Conservation (phyloP, 2,888 invertebrate genomes). For the Neria commutata region DNA sequence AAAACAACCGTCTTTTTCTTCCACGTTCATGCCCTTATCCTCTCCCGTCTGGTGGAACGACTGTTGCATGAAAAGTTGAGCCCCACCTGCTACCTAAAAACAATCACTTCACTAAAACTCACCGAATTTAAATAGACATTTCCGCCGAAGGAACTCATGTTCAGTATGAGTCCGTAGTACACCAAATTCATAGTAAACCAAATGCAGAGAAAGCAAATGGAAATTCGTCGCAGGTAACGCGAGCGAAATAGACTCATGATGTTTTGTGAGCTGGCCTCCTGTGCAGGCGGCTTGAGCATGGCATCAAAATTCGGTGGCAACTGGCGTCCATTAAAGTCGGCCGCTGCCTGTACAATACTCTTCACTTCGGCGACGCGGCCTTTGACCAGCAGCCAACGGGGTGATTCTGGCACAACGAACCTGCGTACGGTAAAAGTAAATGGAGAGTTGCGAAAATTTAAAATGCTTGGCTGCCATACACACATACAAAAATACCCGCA, state of each 20-base stretch:
- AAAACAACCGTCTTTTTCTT: no score
- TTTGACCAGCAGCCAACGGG: constrained; percentile 77
- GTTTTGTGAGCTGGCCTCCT: constrained; percentile 65
- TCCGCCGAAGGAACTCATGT: constrained; percentile 77
- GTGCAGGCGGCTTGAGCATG: constrained; percentile 66
- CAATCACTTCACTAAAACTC: no score
- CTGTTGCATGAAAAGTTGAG: no score
- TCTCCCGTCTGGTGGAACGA: no score
- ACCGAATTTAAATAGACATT: constrained; percentile 77
- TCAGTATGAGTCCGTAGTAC: constrained; percentile 68
- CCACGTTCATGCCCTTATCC: no score
- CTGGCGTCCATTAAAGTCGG: constrained; percentile 69
- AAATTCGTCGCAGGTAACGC: constrained; percentile 69
- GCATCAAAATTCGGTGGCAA: constrained; percentile 74
- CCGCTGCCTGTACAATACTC: constrained; percentile 69
- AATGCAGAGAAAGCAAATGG: constrained; percentile 72
- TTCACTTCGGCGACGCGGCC: constrained; percentile 75
- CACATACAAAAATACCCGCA: no score
- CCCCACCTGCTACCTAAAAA: no score
- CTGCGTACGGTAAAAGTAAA: constrained; percentile 59
- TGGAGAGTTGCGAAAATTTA: background rate
- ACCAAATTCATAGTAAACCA: constrained; percentile 74
- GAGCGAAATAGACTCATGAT: constrained; percentile 73
- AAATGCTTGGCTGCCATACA: background rate
- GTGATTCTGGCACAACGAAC: constrained; percentile 81